Evolutionary conservation across 2,113 vertebrate genomes (phyloP).

Genomic region (Xenus cinereus): DNA sequence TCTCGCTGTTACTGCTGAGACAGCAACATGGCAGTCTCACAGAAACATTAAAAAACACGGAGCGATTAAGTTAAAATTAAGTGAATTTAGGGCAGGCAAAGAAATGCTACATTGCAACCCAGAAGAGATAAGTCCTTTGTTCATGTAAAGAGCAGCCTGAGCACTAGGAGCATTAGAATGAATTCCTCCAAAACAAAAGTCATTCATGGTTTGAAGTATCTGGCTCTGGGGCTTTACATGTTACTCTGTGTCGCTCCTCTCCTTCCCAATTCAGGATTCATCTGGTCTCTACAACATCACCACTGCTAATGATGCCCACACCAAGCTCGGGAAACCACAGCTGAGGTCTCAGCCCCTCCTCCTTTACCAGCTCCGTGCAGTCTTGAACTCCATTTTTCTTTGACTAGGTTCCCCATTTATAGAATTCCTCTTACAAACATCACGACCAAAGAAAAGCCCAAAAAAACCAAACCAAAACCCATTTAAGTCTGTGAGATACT

Average conservation of each 20-base stretch:
- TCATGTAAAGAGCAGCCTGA: not conserved
- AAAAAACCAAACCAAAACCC: not conserved
- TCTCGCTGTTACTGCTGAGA: conserved; percentile 44
- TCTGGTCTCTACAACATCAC: not conserved
- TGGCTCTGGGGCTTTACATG: not conserved
- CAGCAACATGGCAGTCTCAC: conserved; percentile 1
- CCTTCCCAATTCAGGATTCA: not conserved
- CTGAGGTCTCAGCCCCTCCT: not conserved
- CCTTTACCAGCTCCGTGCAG: not conserved
- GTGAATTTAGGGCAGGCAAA: conserved; percentile 17
- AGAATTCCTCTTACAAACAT: not conserved
- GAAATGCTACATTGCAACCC: not conserved
- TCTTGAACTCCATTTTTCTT: not conserved
- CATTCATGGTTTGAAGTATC: not conserved
- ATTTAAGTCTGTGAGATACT: not conserved
- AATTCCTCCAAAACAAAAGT: not conserved
- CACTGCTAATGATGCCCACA: not conserved
- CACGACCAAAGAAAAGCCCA: not conserved
- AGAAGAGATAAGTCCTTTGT: not conserved
- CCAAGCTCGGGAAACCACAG: not conserved
- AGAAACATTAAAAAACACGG: not conserved
- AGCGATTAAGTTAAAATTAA: not conserved
- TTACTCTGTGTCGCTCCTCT: not conserved
- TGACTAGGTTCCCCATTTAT: not conserved
- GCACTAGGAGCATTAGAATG: not conserved